Percentiles rank a stretch among this genome's conserved stretches.
Conservation (phyloP, 2,797 vertebrate species). For the Onychomys leucogaster region DNA sequence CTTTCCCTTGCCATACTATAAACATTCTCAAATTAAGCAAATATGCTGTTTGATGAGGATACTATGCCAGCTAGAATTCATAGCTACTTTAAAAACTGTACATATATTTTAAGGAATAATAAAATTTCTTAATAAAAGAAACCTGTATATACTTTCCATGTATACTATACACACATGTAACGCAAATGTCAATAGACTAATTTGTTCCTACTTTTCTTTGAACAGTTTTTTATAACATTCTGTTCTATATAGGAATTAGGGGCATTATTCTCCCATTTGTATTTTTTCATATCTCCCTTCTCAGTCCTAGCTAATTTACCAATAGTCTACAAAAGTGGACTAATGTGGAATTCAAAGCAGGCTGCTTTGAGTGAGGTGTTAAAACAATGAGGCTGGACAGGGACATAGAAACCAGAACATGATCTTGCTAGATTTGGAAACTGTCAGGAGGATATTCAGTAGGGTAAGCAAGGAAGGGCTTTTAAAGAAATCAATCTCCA, state of each 20-base stretch:
- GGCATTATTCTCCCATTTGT: background rate
- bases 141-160: background rate
- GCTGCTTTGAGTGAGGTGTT: background rate
- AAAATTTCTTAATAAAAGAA: no score
- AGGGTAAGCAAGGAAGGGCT: background rate
- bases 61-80: background rate
- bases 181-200: background rate
- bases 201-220: background rate
- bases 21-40: background rate
- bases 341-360: slow-evolving; percentile 14
- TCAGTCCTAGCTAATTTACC: background rate
- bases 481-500: slow-evolving; percentile 29
- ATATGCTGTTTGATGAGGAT: background rate
- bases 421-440: background rate
- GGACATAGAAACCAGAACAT: background rate
- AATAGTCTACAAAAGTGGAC: background rate
- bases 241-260: background rate
- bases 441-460: background rate
- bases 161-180: background rate
- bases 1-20: background rate
- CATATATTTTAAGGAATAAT: no score
- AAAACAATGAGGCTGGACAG: slow-evolving; percentile 21
- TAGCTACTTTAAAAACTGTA: background rate
- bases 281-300: background rate
- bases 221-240: background rate